Conservation (phyloP, 2,113 vertebrate genomes). For the Ammodytes dubius region DNA sequence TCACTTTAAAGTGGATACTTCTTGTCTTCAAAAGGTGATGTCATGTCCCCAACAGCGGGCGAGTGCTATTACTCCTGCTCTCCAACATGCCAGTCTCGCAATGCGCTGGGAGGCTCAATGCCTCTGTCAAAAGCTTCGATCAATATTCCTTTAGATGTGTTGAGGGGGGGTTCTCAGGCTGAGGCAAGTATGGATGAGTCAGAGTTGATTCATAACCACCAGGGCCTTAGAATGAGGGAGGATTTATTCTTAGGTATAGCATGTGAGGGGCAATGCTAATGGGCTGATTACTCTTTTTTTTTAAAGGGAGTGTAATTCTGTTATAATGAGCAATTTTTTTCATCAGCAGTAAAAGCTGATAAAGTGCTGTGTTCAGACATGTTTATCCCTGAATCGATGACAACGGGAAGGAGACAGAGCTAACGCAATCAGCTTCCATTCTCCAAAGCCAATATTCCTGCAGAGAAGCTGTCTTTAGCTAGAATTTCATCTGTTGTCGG, state of each 20-base stretch:
- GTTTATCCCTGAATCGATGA: conserved; percentile 77
- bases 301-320: conserved; percentile 43
- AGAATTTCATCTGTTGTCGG: conserved; percentile 76
- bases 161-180: conserved; percentile 52
- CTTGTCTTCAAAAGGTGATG: conserved; percentile 59
- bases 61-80: conserved; percentile 46
- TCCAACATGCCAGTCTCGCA: conserved; percentile 53
- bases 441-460: conserved; percentile 78
- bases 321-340: conserved; percentile 65
- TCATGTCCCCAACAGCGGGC: conserved; percentile 56
- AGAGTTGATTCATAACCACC: conserved; percentile 65
- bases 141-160: conserved; percentile 77
- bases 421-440: conserved; percentile 77
- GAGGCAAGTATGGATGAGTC: conserved; percentile 64
- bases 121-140: conserved; percentile 63
- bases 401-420: conserved; percentile 63
- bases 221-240: conserved; percentile 36
- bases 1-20: conserved; percentile 47
- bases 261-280: conserved; percentile 52
- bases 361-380: conserved; percentile 63
- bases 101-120: conserved; percentile 61
- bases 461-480: conserved; percentile 73
- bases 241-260: conserved; percentile 51
- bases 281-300: conserved; percentile 62
- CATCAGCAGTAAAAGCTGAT: conserved; percentile 71